A percentile compares a stretch with the other conserved stretches of the same genome.
These are phyloP conservation scores for Caenorhabditis remanei DNA, from an alignment of 1,140 invertebrate species.

Conservation along the genomic window DNA sequence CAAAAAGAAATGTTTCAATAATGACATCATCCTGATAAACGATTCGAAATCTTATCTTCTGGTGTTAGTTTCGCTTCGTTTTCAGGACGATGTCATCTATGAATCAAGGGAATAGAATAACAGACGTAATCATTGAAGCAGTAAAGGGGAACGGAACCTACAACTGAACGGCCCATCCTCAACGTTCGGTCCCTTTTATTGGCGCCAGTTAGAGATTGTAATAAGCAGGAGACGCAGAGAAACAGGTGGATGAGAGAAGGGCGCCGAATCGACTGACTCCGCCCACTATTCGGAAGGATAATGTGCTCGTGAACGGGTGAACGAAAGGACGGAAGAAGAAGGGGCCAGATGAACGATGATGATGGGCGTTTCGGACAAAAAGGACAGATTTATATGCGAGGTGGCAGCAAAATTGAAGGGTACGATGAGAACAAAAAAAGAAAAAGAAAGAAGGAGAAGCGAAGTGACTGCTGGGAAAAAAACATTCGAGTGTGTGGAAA, in stretches of 20 bases:
- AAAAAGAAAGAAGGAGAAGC: background rate
- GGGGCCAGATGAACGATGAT: slow-evolving; percentile 54
- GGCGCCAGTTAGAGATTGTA: slow-evolving; percentile 5
- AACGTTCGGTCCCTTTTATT: slow-evolving; percentile 34
- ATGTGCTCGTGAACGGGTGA: slow-evolving; percentile 51
- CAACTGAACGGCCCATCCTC: slow-evolving; percentile 33
- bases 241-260: slow-evolving; percentile 44
- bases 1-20: background rate
- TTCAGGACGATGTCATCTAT: slow-evolving; percentile 46
- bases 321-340: slow-evolving; percentile 37
- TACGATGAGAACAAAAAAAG: slow-evolving; percentile 10
- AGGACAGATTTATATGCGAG: slow-evolving; percentile 54
- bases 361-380: slow-evolving; percentile 32
- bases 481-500: background rate
- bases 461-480: slow-evolving; percentile 12
- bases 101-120: slow-evolving; percentile 12
- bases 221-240: slow-evolving; percentile 2
- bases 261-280: slow-evolving; percentile 34
- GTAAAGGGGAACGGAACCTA: background rate
- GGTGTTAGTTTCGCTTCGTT: slow-evolving; percentile 12
- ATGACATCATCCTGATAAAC: slow-evolving; percentile 45
- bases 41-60: slow-evolving; percentile 16
- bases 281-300: slow-evolving; percentile 49
- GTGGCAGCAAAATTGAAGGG: slow-evolving; percentile 51
- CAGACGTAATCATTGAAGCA: background rate